Evolutionary conservation across 2,888 invertebrate genomes (phyloP), one percentile per base, ranked within the genome.

Genomic region (Loripinus fragilis): DNA sequence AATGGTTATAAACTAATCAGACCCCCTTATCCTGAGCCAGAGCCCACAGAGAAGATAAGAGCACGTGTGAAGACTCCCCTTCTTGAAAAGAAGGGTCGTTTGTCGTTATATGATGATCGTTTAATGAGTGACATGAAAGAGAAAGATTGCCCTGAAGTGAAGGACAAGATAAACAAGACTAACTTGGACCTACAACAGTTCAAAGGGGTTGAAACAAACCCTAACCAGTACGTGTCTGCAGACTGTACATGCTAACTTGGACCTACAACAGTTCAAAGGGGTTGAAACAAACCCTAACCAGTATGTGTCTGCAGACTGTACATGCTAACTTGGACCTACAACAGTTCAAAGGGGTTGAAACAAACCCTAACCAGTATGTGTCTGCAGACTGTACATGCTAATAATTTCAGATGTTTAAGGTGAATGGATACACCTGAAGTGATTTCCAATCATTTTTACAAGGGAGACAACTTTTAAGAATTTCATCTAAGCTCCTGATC

Each of bases 71-170:
- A 91, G 81, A 91, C 90, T 0, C 91, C 91, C 7, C 76, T 88
- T 33, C 77, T 74, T 1, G 79, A 88, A 30, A 88, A 91, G 76
- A 87, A 89, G 45, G 90, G 88, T 1, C 94, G 98, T 83, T 95
- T 98, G 88, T 97, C 97, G 65, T 94, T 98, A 28, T 97, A 97
- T 90, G 97, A 97, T 89, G 98, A 98, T 92, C 95, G 97, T 60
- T 97, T 97, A 95, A 97, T 98, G 97, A 75, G 80, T 15, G 76
- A 81, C 30, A 72, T 82, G 81, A 72, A 60, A 60, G 73, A 85
- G 64, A 69, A 76, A 69, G 42, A 71, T 23, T 68, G 66, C 48
- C n/a, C 72, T 30, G 81, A 72, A 28, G 71, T 70, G 15, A 65
- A n/a, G 33, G 55, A 74, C 7, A 72, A 74, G 41, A 52, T 82